Base-by-base conservation (phyloP, 2,797 vertebrate species). In the Sebastes aleutianus region DNA sequence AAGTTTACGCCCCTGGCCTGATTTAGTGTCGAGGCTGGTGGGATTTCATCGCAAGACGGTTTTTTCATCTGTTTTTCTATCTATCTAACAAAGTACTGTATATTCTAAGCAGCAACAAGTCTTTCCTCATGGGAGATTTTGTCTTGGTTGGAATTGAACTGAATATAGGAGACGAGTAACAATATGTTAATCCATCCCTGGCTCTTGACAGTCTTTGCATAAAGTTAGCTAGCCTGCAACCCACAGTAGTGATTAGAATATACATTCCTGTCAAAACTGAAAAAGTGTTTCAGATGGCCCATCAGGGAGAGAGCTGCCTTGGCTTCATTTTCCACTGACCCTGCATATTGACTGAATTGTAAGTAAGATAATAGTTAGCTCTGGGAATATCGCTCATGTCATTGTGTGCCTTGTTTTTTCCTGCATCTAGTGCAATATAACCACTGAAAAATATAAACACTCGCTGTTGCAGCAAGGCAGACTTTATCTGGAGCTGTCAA, bases 281-380 rank as follows among this genome's bases (percentile, higher is more conserved):
- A 71, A 54, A 70, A 66, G 74, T 57, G 63, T 73, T 70, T 83
- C 56, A 36, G 74, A 78, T 53, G 59, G 9, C 24, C 61, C 72
- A 76, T 84, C 65, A 67, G 29, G 61, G 74, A 84, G 64, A 77
- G 47, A 31, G 53, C 65, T 85, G 26, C 47, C n/a, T 59, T 65
- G 69, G 75, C 65, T 76, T 80, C 56, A 67, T 81, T 87, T 77
- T 77, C 54, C 61, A 74, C 78, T 81, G 80, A 81, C 66, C 62
- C 63, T 67, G 78, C 63, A 72, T 74, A 71, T 69, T 75, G 78
- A 76, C 75, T 58, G 80, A 58, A 66, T 79, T 43, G 20, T 74
- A 67, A 81, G 76, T 64, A 64, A 72, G 56, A 20, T 39, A 34
- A 59, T 5, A 59, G 12, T 39, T 70, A 58, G 31, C 62, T 83